phyloP scores from a whole-genome alignment of 2,797 vertebrate genomes.

The Falco peregrinus region DNA sequence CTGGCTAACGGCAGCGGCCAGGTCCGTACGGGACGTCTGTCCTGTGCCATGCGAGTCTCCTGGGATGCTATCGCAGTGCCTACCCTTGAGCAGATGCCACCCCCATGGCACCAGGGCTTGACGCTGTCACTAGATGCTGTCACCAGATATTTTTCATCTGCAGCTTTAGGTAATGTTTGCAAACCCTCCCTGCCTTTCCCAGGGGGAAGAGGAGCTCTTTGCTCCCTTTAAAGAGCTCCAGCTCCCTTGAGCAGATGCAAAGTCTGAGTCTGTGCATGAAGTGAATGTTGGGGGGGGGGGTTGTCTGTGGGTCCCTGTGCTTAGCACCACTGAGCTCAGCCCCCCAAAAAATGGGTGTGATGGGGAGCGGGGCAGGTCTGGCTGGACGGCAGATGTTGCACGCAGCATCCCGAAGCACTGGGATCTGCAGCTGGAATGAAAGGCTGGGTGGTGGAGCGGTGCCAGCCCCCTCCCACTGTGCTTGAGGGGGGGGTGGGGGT shows the following conservation, averaged over 20 bases:
- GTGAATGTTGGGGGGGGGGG: background rate
- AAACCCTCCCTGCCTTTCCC: background rate
- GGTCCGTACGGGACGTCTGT: background rate
- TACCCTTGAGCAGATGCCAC: background rate
- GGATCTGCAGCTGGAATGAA: slow-evolving; percentile 2
- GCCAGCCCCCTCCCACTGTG: background rate
- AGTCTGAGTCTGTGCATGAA: background rate
- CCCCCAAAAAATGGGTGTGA: fast-evolving
- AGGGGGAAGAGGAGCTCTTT: background rate
- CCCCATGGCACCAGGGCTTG: background rate
- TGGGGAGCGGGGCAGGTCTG: background rate
- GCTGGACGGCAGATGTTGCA: background rate
- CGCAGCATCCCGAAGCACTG: fast-evolving
- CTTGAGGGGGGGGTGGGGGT: background rate
- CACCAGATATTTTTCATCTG: background rate
- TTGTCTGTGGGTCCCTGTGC: background rate
- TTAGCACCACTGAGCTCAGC: background rate
- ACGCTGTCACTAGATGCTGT: background rate
- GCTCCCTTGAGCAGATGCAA: background rate
- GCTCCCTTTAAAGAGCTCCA: background rate
- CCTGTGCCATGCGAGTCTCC: fast-evolving
- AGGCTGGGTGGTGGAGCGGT: background rate
- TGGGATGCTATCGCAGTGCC: background rate
- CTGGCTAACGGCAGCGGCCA: background rate
- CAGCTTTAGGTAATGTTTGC: background rate